These are phyloP conservation scores for Enteromius thamalakanensis DNA, from an alignment of 2,797 vertebrate species.

Conservation along the genomic window DNA sequence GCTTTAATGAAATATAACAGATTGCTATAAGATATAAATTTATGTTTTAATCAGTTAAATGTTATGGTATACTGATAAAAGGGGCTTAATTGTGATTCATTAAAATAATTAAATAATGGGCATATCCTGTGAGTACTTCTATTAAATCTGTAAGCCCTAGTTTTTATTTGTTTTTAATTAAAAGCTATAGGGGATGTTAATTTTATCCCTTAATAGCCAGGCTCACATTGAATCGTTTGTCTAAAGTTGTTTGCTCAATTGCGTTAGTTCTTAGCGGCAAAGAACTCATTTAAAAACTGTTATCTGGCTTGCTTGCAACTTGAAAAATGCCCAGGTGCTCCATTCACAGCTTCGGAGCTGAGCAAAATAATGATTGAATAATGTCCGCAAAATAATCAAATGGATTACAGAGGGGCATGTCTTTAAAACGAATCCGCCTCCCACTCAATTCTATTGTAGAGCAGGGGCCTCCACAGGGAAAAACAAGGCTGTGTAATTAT, in stretches of 20 bases:
- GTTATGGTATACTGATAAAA: background rate
- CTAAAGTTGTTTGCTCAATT: conserved; percentile 43
- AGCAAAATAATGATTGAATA: conserved; percentile 36
- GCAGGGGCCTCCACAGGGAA: conserved; percentile 45
- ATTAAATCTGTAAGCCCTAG: conserved; percentile 65
- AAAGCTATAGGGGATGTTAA: conserved; percentile 75
- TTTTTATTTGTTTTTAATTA: conserved; percentile 78
- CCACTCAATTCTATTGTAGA: conserved; percentile 49
- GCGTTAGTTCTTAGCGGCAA: background rate
- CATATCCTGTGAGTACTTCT: background rate
- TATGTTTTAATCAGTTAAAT: background rate
- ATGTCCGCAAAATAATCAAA: conserved; percentile 37
- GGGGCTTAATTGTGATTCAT: background rate
- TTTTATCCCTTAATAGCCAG: conserved; percentile 76
- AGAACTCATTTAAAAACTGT: background rate
- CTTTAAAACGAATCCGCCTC: conserved; percentile 19
- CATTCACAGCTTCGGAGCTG: background rate
- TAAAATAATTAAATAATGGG: background rate
- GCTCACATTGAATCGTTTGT: conserved; percentile 69
- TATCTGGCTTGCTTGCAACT: conserved; percentile 2
- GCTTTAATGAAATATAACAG: background rate
- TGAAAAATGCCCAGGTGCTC: conserved; percentile 5
- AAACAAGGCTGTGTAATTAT: conserved; percentile 56
- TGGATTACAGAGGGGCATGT: conserved; percentile 50
- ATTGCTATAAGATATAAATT: background rate